Percentiles rank a stretch among this genome's conserved stretches.
Evolutionary conservation across 2,888 invertebrate genomes (phyloP).

Genomic region (Thyatira batis): DNA sequence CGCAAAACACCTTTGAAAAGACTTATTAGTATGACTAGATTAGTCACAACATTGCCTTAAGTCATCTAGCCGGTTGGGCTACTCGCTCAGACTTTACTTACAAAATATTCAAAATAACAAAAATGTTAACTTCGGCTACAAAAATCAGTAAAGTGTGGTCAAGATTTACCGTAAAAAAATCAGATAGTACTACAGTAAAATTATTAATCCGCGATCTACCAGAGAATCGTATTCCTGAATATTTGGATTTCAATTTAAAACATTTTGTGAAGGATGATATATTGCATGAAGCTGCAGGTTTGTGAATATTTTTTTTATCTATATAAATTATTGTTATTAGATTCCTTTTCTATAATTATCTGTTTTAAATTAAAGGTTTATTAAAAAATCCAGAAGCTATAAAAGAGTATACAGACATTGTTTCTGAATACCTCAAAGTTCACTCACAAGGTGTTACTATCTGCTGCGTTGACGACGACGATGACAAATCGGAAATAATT

Average conservation of each 20-base stretch:
- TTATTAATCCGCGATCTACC: constrained; percentile 27
- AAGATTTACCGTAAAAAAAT: constrained; percentile 12
- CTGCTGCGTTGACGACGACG: neutral
- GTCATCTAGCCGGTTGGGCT: neutral
- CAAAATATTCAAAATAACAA: neutral
- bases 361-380: neutral
- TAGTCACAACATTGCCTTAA: no score
- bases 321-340: neutral
- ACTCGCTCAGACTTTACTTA: neutral
- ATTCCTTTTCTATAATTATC: no score
- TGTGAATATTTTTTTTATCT: neutral
- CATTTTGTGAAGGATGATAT: constrained; percentile 26
- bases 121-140: constrained; percentile 4
- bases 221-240: constrained; percentile 23
- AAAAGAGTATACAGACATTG: neutral
- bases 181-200: constrained; percentile 17
- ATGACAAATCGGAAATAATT: neutral
- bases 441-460: neutral
- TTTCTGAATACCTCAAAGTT: neutral
- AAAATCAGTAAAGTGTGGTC: constrained; percentile 14
- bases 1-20: no score
- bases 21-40: no score
- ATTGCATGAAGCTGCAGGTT: constrained; percentile 26
- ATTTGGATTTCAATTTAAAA: constrained; percentile 22
- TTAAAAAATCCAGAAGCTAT: neutral